phyloP scores from a whole-genome alignment of 2,113 vertebrate species.

The Cavia aperea region DNA sequence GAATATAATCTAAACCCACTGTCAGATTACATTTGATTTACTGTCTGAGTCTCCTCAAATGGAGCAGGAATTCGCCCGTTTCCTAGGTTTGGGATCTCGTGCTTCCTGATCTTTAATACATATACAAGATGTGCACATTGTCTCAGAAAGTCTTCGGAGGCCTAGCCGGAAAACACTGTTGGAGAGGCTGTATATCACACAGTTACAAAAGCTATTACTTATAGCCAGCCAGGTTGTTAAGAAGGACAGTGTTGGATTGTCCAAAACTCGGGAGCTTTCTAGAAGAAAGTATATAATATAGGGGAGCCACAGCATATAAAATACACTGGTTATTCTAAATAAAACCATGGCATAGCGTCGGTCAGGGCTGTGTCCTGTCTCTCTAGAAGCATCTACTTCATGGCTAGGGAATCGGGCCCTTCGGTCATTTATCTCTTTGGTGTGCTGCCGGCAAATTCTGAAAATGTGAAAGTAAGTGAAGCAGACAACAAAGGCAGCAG shows the following conservation, averaged over 20 bases:
- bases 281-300: slow-evolving; percentile 98
- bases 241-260: slow-evolving; percentile 92
- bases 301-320: slow-evolving; percentile 97
- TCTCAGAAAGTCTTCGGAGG: slow-evolving; percentile 93
- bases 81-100: slow-evolving; percentile 88
- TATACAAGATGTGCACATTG: slow-evolving; percentile 86
- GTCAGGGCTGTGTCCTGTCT: slow-evolving; percentile 88
- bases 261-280: slow-evolving; percentile 93
- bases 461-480: slow-evolving; percentile 99
- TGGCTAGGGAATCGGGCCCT: slow-evolving; percentile 94
- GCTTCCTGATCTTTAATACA: slow-evolving; percentile 85
- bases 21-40: slow-evolving; percentile 40
- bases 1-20: slow-evolving; percentile 53
- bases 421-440: slow-evolving; percentile 95
- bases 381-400: slow-evolving; percentile 87
- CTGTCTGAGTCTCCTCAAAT: slow-evolving; percentile 76
- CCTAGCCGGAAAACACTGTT: slow-evolving; percentile 97
- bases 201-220: slow-evolving; percentile 99
- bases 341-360: slow-evolving; percentile 95
- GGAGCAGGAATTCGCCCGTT: slow-evolving; percentile 95
- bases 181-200: slow-evolving; percentile 98
- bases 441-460: slow-evolving; percentile 97
- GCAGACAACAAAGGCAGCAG: slow-evolving; percentile 94
- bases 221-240: slow-evolving; percentile 98
- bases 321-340: slow-evolving; percentile 97